Evolutionary conservation across 2,797 vertebrate genomes (phyloP), one percentile per base, ranked within the genome.

Genomic region (Prunella strophiata): DNA sequence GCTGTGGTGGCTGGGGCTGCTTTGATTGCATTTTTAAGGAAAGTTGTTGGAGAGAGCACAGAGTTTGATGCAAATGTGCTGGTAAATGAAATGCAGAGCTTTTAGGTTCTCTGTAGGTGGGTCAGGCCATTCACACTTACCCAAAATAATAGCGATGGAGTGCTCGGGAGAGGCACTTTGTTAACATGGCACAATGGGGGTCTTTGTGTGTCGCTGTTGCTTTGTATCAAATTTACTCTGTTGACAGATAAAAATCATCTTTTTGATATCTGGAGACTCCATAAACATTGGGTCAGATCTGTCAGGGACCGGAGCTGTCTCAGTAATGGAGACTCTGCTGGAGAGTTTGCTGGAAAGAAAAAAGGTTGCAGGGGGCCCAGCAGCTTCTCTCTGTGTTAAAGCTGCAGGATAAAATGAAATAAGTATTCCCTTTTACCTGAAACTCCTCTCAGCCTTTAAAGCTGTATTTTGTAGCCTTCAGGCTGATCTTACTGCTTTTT

Each of bases 21-120:
- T 95, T 73, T 91, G 94, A 95, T 95, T 96, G 91, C 75, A 9
- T 93, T 93, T 93, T 79, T 79, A 94, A 70, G 42, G 11, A 40
- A 91, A 79, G 77, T 86, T 68, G 68, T 65, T 84, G 84, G 72
- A 82, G 63, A 68, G 65, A 95, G 62, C 58, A 13, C 8, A 22
- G 73, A 57, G 85, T 83, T 76, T 11, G 63, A 91, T 92, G 93
- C 83, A 94, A 84, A 95, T 78, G 67, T 34, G 76, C 82, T 78
- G 76, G 73, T 66, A 93, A 96, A 96, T 93, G 81, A 91, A 90
- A 89, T 83, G 55, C 87, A 79, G 83, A 80, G 87, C 91, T 95
- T 95, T 93, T 83, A 85, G 68, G 66, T 80, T 91, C 93, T 93
- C 92, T 4, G 23, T 86, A 96, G 94, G 91, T 96, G 94, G 84